A percentile compares a stretch with the other conserved stretches of the same genome.
Conservation (phyloP, 2,888 invertebrate genomes). For the Tinea pellionella region DNA sequence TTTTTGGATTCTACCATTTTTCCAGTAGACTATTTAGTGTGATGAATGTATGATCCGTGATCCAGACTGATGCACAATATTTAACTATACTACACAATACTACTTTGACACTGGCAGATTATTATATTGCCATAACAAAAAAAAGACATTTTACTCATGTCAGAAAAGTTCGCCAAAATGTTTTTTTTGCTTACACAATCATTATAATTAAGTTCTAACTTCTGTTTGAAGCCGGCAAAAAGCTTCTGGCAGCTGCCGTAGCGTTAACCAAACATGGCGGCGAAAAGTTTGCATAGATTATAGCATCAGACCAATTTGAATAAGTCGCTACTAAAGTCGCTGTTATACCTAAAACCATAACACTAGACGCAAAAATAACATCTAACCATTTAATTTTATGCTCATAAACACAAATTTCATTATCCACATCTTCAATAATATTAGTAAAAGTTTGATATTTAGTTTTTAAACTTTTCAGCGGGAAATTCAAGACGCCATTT, state of each 20-base stretch:
- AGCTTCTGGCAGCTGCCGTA: conserved; percentile 52
- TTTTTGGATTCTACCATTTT: no score
- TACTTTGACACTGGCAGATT: no score
- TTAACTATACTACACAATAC: no score
- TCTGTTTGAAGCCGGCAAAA: conserved; percentile 24
- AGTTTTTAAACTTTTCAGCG: conserved; percentile 32
- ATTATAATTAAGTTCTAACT: not conserved
- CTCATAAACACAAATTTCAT: conserved; percentile 24
- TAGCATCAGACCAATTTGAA: conserved; percentile 75
- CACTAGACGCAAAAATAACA: conserved; percentile 61
- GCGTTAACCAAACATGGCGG: conserved; percentile 80
- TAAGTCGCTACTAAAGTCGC: conserved; percentile 78
- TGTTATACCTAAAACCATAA: conserved; percentile 71
- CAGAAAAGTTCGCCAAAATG: no score
- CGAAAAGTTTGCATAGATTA: conserved; percentile 73
- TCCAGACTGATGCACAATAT: no score
- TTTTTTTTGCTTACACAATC: no score
- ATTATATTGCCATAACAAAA: no score
- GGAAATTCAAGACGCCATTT: conserved; percentile 26
- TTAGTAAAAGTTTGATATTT: conserved; percentile 43
- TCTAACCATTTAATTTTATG: conserved; percentile 54
- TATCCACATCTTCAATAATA: conserved; percentile 21
- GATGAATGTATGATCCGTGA: no score
- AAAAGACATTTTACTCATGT: no score
- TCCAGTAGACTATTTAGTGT: no score